Evolutionary conservation across 1,140 invertebrate genomes (phyloP), one percentile per base, ranked within the genome.

Genomic region (Sarcophaga peregrina): DNA sequence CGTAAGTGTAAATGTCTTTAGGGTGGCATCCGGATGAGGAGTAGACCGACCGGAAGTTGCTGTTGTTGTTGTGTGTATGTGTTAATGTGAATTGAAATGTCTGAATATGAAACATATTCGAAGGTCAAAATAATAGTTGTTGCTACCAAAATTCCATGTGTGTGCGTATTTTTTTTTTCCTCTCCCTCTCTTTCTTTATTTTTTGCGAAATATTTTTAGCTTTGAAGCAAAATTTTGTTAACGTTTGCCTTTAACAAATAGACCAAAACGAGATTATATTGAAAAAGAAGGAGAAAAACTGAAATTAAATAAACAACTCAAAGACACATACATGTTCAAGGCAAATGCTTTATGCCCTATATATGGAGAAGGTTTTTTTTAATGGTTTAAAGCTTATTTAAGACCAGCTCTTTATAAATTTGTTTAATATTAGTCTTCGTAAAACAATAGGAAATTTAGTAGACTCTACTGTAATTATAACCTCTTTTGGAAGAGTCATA

Each of bases 181-280:
- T 68, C 7, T 58, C n/a, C 1, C 15, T 13, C 13, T 58, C 11
- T 11, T n/a, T 7, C 15, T 25, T 68, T 68, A 13, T 68, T 68
- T 68, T 68, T 15, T 25, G 17, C 8, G 17, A 4, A 37, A 37
- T 37, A 37, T 68, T 68, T 68, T 5, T 68, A n/a, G 13, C 54
- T 68, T 68, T 20, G 5, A 68, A 68, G 25, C 62, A 25, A 58
- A 2, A 58, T 68, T 68, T 68, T 68, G 62, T 68, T 68, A 68
- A 68, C 62, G 17, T 68, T 68, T 68, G 62, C 62, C 62, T 68
- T 68, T 68, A 68, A 68, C 62, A 68, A 68, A 68, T 68, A 68
- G 62, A 68, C n/a, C 62, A 68, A 25, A 68, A 20, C 50, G 13
- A 9, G 9, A 52, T 10, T 52, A 52, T 3, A 9, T 5, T 52